Base-by-base conservation (phyloP, 2,888 invertebrate species). In the Phortica okadai region DNA sequence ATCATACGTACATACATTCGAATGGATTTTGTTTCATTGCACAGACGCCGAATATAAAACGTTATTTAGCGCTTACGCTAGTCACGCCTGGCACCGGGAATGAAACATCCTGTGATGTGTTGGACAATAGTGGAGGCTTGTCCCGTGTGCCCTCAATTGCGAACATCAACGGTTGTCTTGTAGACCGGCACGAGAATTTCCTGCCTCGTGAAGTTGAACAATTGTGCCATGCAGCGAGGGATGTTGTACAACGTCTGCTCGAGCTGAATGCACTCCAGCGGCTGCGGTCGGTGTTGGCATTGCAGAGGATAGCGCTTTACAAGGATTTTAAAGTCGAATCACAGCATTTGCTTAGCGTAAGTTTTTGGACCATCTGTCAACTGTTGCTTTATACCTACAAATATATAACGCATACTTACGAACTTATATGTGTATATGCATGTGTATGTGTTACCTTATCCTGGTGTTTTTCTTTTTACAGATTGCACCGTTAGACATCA, bases 261-360 rank as follows among this genome's bases (percentile, higher is more conserved):
- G 85, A 86, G 66, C 62, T 85, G 0, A 85, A 89, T 77, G 86
- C 89, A 11, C 86, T 82, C 16, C 82, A 84, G 56, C 87, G 91
- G 5, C 79, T 90, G 58, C 90, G 87, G 66, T 90, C 90, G 7
- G 84, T 90, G 7, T 80, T 90, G 79, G 81, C 84, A 2, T 80
- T 91, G 69, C 89, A 89, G 77, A 86, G 84, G 76, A 90, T 91
- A 44, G 90, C 90, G 58, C 81, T 91, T 66, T 91, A 84, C 76
- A 89, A 89, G 78, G 82, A 87, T 66, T 90, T 88, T 25, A 87
- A 88, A 74, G 81, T 90, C 74, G 85, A 88, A 25, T 73, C 85
- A 3, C 81, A 88, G 73, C 79, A 82, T 64, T 81, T 89, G 33
- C 82, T 85, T 16, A 84, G 83, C 66, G 89, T 90, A 82, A 83